Percentiles rank a stretch among this genome's conserved stretches.
Evolutionary conservation across 2,888 invertebrate species (phyloP).

Genomic region (Abrostola tripartita): DNA sequence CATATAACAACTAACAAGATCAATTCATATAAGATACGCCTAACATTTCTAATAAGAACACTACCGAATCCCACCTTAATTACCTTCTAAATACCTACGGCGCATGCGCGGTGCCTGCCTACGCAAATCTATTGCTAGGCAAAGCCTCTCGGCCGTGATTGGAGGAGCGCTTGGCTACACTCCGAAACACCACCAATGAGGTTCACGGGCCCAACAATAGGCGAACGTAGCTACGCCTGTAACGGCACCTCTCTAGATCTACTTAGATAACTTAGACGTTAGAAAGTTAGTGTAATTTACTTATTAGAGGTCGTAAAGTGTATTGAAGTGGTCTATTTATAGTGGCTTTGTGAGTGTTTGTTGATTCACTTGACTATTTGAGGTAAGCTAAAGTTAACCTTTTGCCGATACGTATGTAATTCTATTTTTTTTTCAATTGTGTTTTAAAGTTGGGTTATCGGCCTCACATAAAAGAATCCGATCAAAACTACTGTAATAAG

Average conservation of each 20-base stretch:
- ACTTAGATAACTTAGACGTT: slow-evolving; percentile 45
- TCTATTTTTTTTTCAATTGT: too few relatives aligned
- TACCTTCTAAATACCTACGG: slow-evolving; percentile 54
- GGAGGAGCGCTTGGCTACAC: slow-evolving; percentile 67
- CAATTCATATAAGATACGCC: neutral
- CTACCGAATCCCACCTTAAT: slow-evolving; percentile 39
- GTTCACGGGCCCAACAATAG: slow-evolving; percentile 73
- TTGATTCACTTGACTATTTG: too few relatives aligned
- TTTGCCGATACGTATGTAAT: too few relatives aligned
- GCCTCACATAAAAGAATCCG: too few relatives aligned
- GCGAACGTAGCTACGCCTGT: slow-evolving; percentile 70
- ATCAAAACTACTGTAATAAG: too few relatives aligned
- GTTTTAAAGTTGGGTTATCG: too few relatives aligned
- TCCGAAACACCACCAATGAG: slow-evolving; percentile 67
- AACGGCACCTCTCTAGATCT: slow-evolving; percentile 59
- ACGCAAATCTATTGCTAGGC: slow-evolving; percentile 71
- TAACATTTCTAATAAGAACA: slow-evolving; percentile 12
- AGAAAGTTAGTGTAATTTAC: slow-evolving; percentile 12
- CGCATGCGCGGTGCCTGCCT: slow-evolving; percentile 45
- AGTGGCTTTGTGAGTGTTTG: too few relatives aligned
- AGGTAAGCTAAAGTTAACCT: too few relatives aligned
- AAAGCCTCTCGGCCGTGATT: slow-evolving; percentile 75
- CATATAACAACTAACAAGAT: slow-evolving; percentile 12
- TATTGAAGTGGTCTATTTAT: neutral
- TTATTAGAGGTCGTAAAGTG: neutral